phyloP scores from a whole-genome alignment of 1,140 invertebrate species.

The Papilio xuthus region DNA sequence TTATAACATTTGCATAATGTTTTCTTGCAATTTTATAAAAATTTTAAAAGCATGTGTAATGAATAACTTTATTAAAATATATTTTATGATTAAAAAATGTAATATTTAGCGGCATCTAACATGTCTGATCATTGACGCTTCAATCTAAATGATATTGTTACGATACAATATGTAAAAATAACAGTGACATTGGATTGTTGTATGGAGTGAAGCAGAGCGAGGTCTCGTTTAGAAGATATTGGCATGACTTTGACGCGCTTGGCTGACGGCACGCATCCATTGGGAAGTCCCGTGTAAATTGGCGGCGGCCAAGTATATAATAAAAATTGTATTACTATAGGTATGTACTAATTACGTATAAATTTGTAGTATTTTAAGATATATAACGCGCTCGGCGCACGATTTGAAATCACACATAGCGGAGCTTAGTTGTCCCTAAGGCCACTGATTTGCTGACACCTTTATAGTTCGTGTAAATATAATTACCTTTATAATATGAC shows the following conservation, averaged over 20 bases:
- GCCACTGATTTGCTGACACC: conserved; percentile 78
- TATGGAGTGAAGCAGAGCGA: background rate
- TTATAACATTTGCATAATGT: conserved; percentile 4
- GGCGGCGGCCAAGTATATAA: conserved; percentile 54
- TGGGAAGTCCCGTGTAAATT: conserved; percentile 40
- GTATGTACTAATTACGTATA: conserved; percentile 77
- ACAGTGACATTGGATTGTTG: conserved; percentile 1
- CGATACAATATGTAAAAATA: background rate
- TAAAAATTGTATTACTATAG: conserved; percentile 70
- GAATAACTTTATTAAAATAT: background rate
- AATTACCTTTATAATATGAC: conserved; percentile 78
- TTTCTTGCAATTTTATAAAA: conserved; percentile 7
- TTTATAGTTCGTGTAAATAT: conserved; percentile 81
- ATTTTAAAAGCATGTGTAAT: background rate
- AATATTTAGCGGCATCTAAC: background rate
- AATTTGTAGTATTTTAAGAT: conserved; percentile 76
- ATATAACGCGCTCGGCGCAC: conserved; percentile 73
- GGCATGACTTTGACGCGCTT: background rate
- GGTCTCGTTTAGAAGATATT: background rate
- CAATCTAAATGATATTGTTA: background rate
- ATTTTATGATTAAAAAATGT: background rate
- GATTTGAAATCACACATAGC: conserved; percentile 80
- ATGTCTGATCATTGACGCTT: background rate
- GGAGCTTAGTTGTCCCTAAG: conserved; percentile 79
- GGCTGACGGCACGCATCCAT: conserved; percentile 31